Conservation (phyloP, 2,888 invertebrate species). For the Tetragonisca angustula region DNA sequence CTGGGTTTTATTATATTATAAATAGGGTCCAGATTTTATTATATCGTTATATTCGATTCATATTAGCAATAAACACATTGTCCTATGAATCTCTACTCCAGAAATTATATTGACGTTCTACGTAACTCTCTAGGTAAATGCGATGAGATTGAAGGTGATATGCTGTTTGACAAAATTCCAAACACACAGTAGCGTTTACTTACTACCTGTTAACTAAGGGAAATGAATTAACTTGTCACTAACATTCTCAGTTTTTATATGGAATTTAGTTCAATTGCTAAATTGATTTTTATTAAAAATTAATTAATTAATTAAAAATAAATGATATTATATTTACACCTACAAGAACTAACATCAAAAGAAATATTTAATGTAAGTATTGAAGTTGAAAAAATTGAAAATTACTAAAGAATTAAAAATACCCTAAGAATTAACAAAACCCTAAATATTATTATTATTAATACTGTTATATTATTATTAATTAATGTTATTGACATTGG, state of each 20-base stretch:
- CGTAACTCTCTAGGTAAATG: background rate
- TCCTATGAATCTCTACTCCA: background rate
- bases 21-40: conserved; percentile 11
- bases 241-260: background rate
- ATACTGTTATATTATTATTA: background rate
- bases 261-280: too few relatives aligned
- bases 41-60: conserved; percentile 15
- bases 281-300: too few relatives aligned
- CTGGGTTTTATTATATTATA: too few relatives aligned
- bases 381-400: too few relatives aligned
- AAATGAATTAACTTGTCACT: background rate
- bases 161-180: background rate
- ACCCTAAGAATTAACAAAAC: too few relatives aligned
- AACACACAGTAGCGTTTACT: background rate
- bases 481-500: background rate
- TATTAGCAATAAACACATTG: background rate
- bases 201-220: background rate
- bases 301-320: too few relatives aligned
- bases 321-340: too few relatives aligned
- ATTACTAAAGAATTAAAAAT: too few relatives aligned
- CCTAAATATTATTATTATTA: too few relatives aligned
- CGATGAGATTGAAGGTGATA: background rate
- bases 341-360: too few relatives aligned
- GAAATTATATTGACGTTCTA: background rate
- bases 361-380: too few relatives aligned